These are phyloP conservation scores for Rostratula benghalensis DNA, from an alignment of 2,113 vertebrate species.

Conservation along the genomic window DNA sequence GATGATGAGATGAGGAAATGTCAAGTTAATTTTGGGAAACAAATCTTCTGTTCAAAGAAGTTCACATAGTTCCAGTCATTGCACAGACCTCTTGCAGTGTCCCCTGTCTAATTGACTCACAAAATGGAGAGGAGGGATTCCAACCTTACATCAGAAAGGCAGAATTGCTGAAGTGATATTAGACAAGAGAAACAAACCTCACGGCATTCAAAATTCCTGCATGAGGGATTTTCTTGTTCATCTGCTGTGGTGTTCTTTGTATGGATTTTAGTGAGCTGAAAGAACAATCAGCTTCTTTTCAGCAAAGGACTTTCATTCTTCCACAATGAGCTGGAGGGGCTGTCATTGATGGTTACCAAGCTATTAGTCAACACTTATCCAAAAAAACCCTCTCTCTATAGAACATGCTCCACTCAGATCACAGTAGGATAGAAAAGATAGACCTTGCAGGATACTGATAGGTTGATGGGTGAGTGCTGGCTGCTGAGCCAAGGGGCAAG, in stretches of 20 bases:
- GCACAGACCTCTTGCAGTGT: background rate
- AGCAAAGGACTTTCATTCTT: background rate
- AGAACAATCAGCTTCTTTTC: background rate
- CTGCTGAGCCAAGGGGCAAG: background rate
- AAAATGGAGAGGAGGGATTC: background rate
- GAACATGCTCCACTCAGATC: background rate
- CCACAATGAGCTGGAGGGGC: background rate
- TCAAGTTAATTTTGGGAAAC: slow-evolving; percentile 54
- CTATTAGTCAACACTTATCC: background rate
- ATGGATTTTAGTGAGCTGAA: background rate
- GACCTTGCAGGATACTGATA: background rate
- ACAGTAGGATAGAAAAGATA: background rate
- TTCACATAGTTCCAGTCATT: background rate
- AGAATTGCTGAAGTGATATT: background rate
- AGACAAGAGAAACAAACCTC: background rate
- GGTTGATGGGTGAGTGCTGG: background rate
- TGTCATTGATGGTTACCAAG: background rate
- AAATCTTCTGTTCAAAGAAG: background rate
- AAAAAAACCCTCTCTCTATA: background rate
- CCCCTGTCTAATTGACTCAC: background rate
- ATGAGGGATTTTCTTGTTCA: background rate
- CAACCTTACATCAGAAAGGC: background rate
- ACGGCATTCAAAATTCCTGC: background rate
- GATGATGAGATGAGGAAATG: slow-evolving; percentile 50
- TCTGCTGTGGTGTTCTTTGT: background rate